Conservation (phyloP, 2,888 invertebrate genomes). For the Malachius bipustulatus region DNA sequence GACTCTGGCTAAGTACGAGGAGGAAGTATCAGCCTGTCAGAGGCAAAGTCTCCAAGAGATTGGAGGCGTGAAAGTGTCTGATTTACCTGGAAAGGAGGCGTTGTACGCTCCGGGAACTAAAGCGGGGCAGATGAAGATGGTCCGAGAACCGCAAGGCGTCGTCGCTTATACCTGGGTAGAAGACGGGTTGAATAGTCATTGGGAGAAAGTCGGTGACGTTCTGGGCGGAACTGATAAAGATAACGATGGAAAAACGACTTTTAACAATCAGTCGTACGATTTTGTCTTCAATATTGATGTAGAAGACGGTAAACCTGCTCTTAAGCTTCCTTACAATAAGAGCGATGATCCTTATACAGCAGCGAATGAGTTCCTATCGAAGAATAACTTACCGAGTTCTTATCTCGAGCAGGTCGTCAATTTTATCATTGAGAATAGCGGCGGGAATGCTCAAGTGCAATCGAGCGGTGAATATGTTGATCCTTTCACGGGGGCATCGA, state of each 20-base stretch:
- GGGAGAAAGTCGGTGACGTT: slow-evolving; percentile 85
- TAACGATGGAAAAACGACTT: slow-evolving; percentile 53
- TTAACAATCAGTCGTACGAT: slow-evolving; percentile 61
- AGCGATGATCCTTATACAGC: slow-evolving; percentile 86
- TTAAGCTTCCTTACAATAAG: slow-evolving; percentile 84
- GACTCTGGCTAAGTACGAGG: slow-evolving; percentile 53
- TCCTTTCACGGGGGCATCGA: slow-evolving; percentile 54
- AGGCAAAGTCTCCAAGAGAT: slow-evolving; percentile 57
- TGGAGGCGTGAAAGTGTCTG: slow-evolving; percentile 75
- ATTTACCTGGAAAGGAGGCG: slow-evolving; percentile 72
- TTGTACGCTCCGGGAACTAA: slow-evolving; percentile 62
- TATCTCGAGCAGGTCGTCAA: slow-evolving; percentile 88
- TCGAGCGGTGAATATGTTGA: slow-evolving; percentile 41
- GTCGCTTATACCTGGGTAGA: slow-evolving; percentile 74
- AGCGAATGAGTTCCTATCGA: slow-evolving; percentile 82
- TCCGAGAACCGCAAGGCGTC: slow-evolving; percentile 61
- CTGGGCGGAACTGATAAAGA: slow-evolving; percentile 58
- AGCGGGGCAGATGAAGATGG: slow-evolving; percentile 78
- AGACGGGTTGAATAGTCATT: slow-evolving; percentile 41
- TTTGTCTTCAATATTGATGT: slow-evolving; percentile 94
- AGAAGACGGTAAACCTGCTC: slow-evolving; percentile 74
- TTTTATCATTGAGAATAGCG: slow-evolving; percentile 78
- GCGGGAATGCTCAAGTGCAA: slow-evolving; percentile 34
- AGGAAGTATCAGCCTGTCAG: slow-evolving; percentile 54
- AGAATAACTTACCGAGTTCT: slow-evolving; percentile 68